Evolutionary conservation across 2,797 vertebrate genomes (phyloP), one percentile per base, ranked within the genome.

Genomic region (Anabas testudineus): DNA sequence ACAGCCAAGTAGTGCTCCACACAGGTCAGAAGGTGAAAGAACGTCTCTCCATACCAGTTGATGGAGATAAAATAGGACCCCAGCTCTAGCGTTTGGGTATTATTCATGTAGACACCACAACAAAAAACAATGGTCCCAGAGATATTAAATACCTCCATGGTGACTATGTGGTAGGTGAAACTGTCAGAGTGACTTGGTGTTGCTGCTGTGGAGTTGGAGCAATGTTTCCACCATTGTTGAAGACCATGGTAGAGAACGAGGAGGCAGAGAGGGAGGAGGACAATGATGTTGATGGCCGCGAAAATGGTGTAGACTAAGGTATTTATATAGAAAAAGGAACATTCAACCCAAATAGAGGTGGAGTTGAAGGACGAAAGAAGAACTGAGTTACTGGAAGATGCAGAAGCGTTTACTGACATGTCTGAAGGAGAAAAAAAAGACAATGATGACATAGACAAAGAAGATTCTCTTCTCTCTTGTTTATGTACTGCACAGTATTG

Each of bases 1-100:
- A 75, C 42, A 21, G 67, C 72, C 67, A 80, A 43, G 47, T 70
- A 79, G 45, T 14, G 43, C 43, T 74, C 55, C 26, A 52, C 9
- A 26, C 61, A 62, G 10, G 57, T 71, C 42, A 80, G 28, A 2
- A 1, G n/a, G n/a, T 76, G 58, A 28, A 59, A 78, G 6, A 47
- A 6, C 1, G 30, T 18, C 3, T 71, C 46, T 19, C 47, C 72
- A 7, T 42, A 36, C 53, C 61, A 39, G 4, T 10, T 28, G 0
- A 48, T 32, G 3, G 13, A 28, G 5, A 1, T 5, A 3, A 26
- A 1, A 37, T 22, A 3, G 0, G 0, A 53, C 3, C 56, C 46
- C 18, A 12, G 15, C 1, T 4, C 0, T 2, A 55, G 12, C 2
- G 62, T 2, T 16, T n/a, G 41, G 5, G 7, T 34, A 5, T 32